Percentiles rank a stretch among this genome's conserved stretches.
Conservation (phyloP, 2,113 vertebrate genomes). For the Forbesichthys agassizii region DNA sequence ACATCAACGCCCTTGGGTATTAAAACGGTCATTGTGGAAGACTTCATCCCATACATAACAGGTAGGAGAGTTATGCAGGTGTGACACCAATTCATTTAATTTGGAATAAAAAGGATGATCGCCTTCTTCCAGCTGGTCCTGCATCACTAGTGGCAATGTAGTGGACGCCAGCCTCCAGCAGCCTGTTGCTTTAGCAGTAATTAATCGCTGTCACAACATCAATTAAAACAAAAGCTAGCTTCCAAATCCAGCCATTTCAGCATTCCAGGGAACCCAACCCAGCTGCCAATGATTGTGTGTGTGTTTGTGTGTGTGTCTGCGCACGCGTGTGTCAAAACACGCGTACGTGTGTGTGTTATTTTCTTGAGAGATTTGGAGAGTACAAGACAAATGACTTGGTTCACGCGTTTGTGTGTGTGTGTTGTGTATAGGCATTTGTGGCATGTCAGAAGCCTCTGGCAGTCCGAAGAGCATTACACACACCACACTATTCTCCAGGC, state of each 20-base stretch:
- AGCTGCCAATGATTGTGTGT: conserved; percentile 40
- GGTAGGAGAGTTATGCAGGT: not conserved
- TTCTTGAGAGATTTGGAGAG: not conserved
- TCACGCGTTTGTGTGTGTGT: not conserved
- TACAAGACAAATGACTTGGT: not conserved
- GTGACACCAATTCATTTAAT: conserved; percentile 13
- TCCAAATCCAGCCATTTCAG: conserved; percentile 50
- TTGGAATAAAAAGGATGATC: conserved; percentile 12
- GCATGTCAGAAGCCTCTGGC: not conserved
- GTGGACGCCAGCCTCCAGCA: conserved; percentile 53
- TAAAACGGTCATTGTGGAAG: not conserved
- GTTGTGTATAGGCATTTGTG: not conserved
- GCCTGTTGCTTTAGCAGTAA: conserved; percentile 63
- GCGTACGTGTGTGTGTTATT: not conserved
- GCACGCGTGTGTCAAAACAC: no score
- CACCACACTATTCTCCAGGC: not conserved
- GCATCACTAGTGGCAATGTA: conserved; percentile 11
- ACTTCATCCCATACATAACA: not conserved
- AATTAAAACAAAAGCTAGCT: conserved; percentile 58
- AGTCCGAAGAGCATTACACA: not conserved
- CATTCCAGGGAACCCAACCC: conserved; percentile 55
- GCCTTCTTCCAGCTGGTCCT: conserved; percentile 33
- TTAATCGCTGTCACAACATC: conserved; percentile 74
- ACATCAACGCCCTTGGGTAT: not conserved
- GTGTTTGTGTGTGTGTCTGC: conserved; percentile 3